Conservation (phyloP, 2,888 invertebrate genomes). For the Ichneumon xanthorius region DNA sequence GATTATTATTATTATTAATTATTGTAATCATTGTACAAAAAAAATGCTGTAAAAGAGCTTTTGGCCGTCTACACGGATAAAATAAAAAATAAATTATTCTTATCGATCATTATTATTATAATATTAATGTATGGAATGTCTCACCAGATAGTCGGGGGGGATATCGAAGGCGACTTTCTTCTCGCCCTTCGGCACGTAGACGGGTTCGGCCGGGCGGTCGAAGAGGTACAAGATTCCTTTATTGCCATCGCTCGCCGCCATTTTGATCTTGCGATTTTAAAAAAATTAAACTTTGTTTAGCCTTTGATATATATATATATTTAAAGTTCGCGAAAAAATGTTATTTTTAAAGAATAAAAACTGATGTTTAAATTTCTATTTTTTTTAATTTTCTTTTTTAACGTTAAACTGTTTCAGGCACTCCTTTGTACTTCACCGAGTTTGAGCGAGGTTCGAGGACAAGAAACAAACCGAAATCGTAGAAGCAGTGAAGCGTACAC, state of each 20-base stretch:
- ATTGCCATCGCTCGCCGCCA: slow-evolving; percentile 63
- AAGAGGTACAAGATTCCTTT: slow-evolving; percentile 86
- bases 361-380: neutral
- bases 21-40: too few relatives aligned
- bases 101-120: too few relatives aligned
- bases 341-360: too few relatives aligned
- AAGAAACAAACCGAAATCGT: neutral
- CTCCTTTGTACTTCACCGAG: neutral
- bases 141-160: slow-evolving; percentile 89
- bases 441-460: neutral
- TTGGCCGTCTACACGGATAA: too few relatives aligned
- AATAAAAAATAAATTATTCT: too few relatives aligned
- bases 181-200: slow-evolving; percentile 91
- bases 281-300: neutral
- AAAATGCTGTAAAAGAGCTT: too few relatives aligned
- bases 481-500: slow-evolving; percentile 38
- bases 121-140: slow-evolving; percentile 73
- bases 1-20: too few relatives aligned
- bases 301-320: too few relatives aligned
- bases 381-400: too few relatives aligned
- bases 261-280: slow-evolving; percentile 18
- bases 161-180: slow-evolving; percentile 87
- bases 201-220: slow-evolving; percentile 91
- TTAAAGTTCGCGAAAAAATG: too few relatives aligned
- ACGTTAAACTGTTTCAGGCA: too few relatives aligned